Percentiles rank a stretch among this genome's conserved stretches.
Conservation (phyloP, 2,888 invertebrate genomes). For the Pseudeuparius sepicola region DNA sequence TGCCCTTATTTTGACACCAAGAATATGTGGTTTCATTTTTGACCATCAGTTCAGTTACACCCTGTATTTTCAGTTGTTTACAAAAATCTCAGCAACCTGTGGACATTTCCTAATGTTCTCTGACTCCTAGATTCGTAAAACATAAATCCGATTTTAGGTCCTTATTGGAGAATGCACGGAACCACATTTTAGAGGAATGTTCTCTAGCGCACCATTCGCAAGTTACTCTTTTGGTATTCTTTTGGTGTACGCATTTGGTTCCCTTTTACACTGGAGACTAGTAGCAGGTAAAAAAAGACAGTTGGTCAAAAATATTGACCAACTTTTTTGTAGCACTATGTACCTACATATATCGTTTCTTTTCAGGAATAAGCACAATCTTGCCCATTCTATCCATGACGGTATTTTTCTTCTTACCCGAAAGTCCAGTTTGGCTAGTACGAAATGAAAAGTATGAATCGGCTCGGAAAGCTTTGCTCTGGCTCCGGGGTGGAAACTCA, state of each 20-base stretch:
- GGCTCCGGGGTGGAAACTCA: constrained; percentile 35
- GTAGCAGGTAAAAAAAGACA: constrained; percentile 45
- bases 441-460: constrained; percentile 46
- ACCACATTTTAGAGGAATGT: constrained; percentile 56
- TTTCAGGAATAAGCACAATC: constrained; percentile 47
- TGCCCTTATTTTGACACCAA: no score
- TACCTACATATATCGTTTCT: constrained; percentile 34
- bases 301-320: constrained; percentile 3
- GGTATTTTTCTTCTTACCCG: constrained; percentile 57
- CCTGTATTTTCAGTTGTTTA: no score
- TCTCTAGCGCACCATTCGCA: constrained; percentile 63
- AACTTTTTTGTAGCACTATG: constrained; percentile 9
- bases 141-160: no score
- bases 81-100: no score
- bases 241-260: constrained; percentile 61
- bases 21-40: no score
- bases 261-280: constrained; percentile 55
- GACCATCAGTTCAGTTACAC: no score
- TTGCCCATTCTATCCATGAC: constrained; percentile 51
- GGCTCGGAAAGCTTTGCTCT: constrained; percentile 37
- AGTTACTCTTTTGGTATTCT: constrained; percentile 68
- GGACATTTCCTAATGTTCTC: no score
- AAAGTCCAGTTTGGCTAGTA: constrained; percentile 67
- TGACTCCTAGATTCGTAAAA: no score
- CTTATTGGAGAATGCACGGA: constrained; percentile 68